A percentile compares a stretch with the other conserved stretches of the same genome.
These are phyloP conservation scores for Hippocampus barbouri DNA, from an alignment of 2,113 vertebrate species.

Conservation along the genomic window DNA sequence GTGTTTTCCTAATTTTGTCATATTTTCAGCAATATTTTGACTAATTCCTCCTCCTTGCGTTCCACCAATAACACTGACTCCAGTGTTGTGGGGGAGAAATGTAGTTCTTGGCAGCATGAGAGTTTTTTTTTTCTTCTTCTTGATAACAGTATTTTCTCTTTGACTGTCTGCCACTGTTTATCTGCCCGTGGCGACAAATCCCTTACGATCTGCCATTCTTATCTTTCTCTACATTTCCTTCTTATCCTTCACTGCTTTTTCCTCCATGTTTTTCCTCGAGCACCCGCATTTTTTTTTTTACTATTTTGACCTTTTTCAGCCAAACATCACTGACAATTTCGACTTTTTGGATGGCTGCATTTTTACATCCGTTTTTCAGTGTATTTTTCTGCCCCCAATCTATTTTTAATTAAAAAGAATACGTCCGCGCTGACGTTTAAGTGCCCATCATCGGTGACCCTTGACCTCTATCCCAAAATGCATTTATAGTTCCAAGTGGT, in stretches of 20 bases:
- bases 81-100: slow-evolving; percentile 21
- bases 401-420: slow-evolving; percentile 29
- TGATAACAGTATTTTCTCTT: slow-evolving; percentile 62
- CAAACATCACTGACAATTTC: slow-evolving; percentile 48
- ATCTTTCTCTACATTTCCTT: slow-evolving; percentile 76
- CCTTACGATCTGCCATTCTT: slow-evolving; percentile 64
- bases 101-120: slow-evolving; percentile 50
- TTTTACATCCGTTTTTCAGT: slow-evolving; percentile 40
- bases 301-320: slow-evolving; percentile 58
- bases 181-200: slow-evolving; percentile 59
- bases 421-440: slow-evolving; percentile 34
- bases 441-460: slow-evolving; percentile 48
- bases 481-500: slow-evolving; percentile 97
- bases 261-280: slow-evolving; percentile 81
- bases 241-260: slow-evolving; percentile 86
- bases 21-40: slow-evolving; percentile 7
- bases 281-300: slow-evolving; percentile 73
- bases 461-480: slow-evolving; percentile 85
- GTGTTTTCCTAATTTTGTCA: slow-evolving; percentile 7
- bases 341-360: slow-evolving; percentile 50
- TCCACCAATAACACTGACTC: neutral
- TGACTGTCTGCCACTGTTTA: slow-evolving; percentile 65
- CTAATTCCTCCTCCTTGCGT: neutral
- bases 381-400: slow-evolving; percentile 44
- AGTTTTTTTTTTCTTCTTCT: slow-evolving; percentile 36